Evolutionary conservation across 2,888 invertebrate genomes (phyloP), one percentile per base, ranked within the genome.

Genomic region (Acrobasis repandana): DNA sequence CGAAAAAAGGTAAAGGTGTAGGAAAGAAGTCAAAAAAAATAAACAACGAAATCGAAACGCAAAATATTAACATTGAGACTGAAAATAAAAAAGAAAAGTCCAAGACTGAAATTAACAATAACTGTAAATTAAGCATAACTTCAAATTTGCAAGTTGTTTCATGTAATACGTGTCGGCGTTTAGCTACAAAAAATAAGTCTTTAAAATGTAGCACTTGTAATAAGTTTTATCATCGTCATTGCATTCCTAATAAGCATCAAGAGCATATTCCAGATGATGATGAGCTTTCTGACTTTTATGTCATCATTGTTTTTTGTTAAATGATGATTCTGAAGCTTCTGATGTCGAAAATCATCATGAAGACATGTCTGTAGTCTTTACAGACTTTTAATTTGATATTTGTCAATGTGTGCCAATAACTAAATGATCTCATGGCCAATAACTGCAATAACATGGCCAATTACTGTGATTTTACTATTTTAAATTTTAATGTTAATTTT

Each of bases 211-310:
- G 8, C 47, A 54, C 54, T 54, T 60, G 60, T 60, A 46, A 60
- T 6, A 60, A 54, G 5, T 10, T 9, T 47, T 54, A 54, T 54
- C 52, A 60, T 60, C 60, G 48, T 56, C 60, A 54, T 46, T 60
- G 60, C 54, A 54, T 60, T 47, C 54, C 46, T 33, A 60, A n/a
- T 56, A 60, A 60, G 28, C 60, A 60, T 51, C 11, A 60, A 34
- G 56, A 54, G 43, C 52, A 60, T 36, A 48, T 60, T 47, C 60
- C 56, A 15, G 60, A 60, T 56, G 54, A 56, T n/a, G 60, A 60
- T 15, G 60, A 60, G 54, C 54, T 60, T 54, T 47, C 60, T 54
- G 49, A 48, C n/a, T 60, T 56, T 54, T 59, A 58, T 48, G 58
- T 16, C 36, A 59, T 59, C 36, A 51, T 9, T 59, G 51, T 51